These are phyloP conservation scores for Gambusia affinis DNA, from an alignment of 2,113 vertebrate genomes.

Conservation along the genomic window DNA sequence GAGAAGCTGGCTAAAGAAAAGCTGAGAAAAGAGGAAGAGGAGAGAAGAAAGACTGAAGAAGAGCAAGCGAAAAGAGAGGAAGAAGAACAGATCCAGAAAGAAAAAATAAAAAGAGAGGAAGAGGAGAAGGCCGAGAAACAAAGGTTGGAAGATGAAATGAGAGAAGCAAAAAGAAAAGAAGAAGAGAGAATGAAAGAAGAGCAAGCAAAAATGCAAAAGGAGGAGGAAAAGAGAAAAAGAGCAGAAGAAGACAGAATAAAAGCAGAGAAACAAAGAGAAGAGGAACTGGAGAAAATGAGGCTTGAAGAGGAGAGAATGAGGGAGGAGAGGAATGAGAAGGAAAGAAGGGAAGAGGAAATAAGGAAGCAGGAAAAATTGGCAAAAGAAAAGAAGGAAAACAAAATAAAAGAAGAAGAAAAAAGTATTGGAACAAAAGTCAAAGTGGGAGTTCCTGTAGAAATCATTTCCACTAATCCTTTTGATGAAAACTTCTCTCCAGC, in stretches of 20 bases:
- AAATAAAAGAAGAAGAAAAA: background rate
- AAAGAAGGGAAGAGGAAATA: conserved; percentile 22
- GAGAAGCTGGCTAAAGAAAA: conserved; percentile 13
- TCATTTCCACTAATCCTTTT: conserved; percentile 35
- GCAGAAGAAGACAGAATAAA: background rate
- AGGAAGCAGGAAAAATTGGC: conserved; percentile 15
- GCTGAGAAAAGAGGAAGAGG: conserved; percentile 1
- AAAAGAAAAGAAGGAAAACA: conserved; percentile 1
- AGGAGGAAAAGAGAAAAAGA: conserved; percentile 8
- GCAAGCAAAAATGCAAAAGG: background rate
- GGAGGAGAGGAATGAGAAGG: conserved; percentile 6
- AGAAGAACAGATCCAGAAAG: background rate
- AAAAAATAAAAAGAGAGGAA: conserved; percentile 6
- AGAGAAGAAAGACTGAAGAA: conserved; percentile 3
- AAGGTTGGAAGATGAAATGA: background rate
- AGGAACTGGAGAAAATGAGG: conserved; percentile 1
- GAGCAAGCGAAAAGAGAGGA: conserved; percentile 11
- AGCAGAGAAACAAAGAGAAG: background rate
- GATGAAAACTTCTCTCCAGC: conserved; percentile 67
- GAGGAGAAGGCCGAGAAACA: conserved; percentile 2
- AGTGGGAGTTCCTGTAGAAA: conserved; percentile 3
- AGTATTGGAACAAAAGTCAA: background rate
- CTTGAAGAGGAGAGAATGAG: conserved; percentile 13
- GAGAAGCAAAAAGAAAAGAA: conserved; percentile 10
- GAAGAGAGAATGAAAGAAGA: conserved; percentile 4